phyloP scores from a whole-genome alignment of 1,140 invertebrate genomes.

The Frieseomelitta varia region DNA sequence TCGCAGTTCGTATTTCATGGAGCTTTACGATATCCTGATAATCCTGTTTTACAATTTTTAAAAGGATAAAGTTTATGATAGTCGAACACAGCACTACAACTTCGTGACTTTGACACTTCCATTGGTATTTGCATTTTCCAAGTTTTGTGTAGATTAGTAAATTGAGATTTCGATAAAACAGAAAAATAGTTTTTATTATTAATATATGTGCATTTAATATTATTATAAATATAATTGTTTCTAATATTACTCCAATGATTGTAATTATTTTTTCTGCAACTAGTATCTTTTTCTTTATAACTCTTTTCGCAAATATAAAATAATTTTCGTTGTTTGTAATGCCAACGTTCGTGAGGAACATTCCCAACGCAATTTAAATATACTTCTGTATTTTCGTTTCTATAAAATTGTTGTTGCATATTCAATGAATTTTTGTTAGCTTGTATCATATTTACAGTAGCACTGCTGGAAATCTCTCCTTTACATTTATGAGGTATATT shows the following conservation, averaged over 20 bases:
- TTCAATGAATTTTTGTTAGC: constrained; percentile 32
- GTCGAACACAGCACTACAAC: constrained; percentile 53
- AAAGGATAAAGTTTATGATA: constrained; percentile 45
- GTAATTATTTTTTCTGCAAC: constrained; percentile 37
- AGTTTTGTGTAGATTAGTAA: constrained; percentile 56
- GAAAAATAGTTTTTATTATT: constrained; percentile 58
- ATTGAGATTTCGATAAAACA: constrained; percentile 52
- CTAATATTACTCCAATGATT: constrained; percentile 52
- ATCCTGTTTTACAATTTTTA: constrained; percentile 43
- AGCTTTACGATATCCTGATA: constrained; percentile 51
- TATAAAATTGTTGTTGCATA: constrained; percentile 45
- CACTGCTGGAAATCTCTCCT: constrained; percentile 39
- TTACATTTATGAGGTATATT: constrained; percentile 27
- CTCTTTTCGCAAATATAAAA: constrained; percentile 54
- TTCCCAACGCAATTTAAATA: constrained; percentile 49
- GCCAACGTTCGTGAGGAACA: constrained; percentile 30
- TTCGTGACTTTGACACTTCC: constrained; percentile 59
- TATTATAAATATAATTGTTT: constrained; percentile 52
- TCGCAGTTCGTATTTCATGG: constrained; percentile 51
- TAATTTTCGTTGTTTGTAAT: constrained; percentile 52
- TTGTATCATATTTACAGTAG: constrained; percentile 7
- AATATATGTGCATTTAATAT: constrained; percentile 35
- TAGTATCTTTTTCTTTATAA: constrained; percentile 32
- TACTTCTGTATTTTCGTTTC: constrained; percentile 42
- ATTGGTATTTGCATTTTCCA: constrained; percentile 52